Conservation (phyloP, 2,888 invertebrate species). For the Pollenia griseotomentosa region DNA sequence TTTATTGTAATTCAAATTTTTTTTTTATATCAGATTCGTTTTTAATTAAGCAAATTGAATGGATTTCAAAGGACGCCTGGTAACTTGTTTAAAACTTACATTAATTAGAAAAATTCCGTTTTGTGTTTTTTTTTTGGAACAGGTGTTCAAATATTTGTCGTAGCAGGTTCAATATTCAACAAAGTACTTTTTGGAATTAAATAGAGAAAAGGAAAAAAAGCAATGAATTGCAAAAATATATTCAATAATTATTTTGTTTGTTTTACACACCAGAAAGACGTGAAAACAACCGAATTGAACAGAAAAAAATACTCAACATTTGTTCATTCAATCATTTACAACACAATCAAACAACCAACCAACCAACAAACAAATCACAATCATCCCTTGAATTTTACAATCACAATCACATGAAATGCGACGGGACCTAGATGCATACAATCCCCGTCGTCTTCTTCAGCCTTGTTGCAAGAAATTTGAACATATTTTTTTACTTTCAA, state of each 20-base stretch:
- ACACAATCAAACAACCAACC: constrained; percentile 16
- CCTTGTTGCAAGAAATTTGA: constrained; percentile 77
- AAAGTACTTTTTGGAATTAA: not conserved
- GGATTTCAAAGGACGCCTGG: constrained; percentile 65
- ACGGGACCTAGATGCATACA: not conserved
- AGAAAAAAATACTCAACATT: constrained; percentile 38
- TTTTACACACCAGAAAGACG: constrained; percentile 18
- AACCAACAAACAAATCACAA: constrained; percentile 38
- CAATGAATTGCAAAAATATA: constrained; percentile 67
- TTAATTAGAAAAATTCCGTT: constrained; percentile 43
- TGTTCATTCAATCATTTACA: constrained; percentile 44
- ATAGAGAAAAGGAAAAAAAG: constrained; percentile 15
- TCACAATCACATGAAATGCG: constrained; percentile 1
- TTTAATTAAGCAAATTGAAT: constrained; percentile 84
- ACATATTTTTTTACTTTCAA: constrained; percentile 79
- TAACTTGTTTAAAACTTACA: constrained; percentile 3
- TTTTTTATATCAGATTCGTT: constrained; percentile 59
- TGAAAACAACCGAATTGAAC: constrained; percentile 25
- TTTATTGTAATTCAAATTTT: not conserved
- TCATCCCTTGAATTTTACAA: constrained; percentile 45
- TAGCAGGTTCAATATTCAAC: constrained; percentile 22
- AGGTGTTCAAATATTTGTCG: constrained; percentile 69
- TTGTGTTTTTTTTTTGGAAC: constrained; percentile 44
- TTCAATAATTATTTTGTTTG: constrained; percentile 59
- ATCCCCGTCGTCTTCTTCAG: not conserved